phyloP scores from a whole-genome alignment of 2,888 invertebrate genomes.

The Pollenia labialis region DNA sequence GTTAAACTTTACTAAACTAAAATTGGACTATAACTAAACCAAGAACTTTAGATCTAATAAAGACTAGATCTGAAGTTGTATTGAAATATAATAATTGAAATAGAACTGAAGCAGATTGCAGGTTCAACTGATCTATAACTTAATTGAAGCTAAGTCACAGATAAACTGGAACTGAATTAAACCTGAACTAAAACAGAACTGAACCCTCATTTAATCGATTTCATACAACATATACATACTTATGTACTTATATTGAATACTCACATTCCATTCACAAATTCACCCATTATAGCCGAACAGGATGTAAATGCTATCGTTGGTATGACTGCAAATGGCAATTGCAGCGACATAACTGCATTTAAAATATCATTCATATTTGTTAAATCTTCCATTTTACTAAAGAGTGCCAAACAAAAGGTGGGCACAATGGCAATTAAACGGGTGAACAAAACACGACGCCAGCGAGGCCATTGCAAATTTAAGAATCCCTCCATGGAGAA shows the following conservation, averaged over 20 bases:
- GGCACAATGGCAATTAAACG: conserved; percentile 91
- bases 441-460: conserved; percentile 94
- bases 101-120: too few species aligned
- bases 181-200: too few species aligned
- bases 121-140: too few species aligned
- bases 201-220: too few species aligned
- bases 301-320: conserved; percentile 95
- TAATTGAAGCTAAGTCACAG: too few species aligned
- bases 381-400: conserved; percentile 88
- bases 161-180: too few species aligned
- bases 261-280: conserved; percentile 92
- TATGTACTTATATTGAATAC: conserved; percentile 79
- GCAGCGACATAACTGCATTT: conserved; percentile 94
- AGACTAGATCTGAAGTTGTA: too few species aligned
- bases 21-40: too few species aligned
- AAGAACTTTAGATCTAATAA: too few species aligned
- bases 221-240: too few species aligned
- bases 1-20: too few species aligned
- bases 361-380: conserved; percentile 93
- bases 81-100: too few species aligned
- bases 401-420: conserved; percentile 89
- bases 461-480: conserved; percentile 92
- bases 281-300: conserved; percentile 91
- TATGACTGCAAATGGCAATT: conserved; percentile 93
- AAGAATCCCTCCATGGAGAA: conserved; percentile 96